phyloP scores from a whole-genome alignment of 2,113 vertebrate genomes.

The Canis aureus region DNA sequence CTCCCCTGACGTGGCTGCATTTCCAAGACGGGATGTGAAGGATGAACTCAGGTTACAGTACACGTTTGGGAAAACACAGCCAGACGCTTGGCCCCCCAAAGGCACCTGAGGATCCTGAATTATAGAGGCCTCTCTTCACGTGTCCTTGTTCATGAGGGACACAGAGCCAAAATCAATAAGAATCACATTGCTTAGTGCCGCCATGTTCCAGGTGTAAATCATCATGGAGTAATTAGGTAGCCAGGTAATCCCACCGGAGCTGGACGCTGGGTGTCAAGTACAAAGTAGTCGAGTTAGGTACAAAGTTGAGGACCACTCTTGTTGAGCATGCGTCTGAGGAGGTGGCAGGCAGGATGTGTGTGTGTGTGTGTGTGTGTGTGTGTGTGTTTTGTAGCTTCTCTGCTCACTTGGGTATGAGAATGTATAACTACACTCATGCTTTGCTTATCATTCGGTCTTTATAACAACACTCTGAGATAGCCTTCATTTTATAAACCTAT shows the following conservation, averaged over 20 bases:
- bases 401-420: background rate
- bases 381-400: background rate
- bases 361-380: background rate
- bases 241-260: background rate
- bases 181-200: background rate
- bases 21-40: background rate
- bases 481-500: background rate
- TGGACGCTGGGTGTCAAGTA: background rate
- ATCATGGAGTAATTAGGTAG: background rate
- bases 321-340: background rate
- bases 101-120: background rate
- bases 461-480: background rate
- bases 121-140: background rate
- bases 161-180: background rate
- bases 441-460: background rate
- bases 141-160: background rate
- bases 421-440: accelerated
- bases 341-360: background rate
- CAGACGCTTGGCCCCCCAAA: background rate
- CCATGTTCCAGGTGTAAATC: background rate
- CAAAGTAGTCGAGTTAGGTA: background rate
- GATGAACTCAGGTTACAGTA: slow-evolving; percentile 17
- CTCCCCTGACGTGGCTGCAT: background rate
- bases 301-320: accelerated
- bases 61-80: background rate